phyloP scores from a whole-genome alignment of 2,797 vertebrate species.

The Ficedula albicollis region DNA sequence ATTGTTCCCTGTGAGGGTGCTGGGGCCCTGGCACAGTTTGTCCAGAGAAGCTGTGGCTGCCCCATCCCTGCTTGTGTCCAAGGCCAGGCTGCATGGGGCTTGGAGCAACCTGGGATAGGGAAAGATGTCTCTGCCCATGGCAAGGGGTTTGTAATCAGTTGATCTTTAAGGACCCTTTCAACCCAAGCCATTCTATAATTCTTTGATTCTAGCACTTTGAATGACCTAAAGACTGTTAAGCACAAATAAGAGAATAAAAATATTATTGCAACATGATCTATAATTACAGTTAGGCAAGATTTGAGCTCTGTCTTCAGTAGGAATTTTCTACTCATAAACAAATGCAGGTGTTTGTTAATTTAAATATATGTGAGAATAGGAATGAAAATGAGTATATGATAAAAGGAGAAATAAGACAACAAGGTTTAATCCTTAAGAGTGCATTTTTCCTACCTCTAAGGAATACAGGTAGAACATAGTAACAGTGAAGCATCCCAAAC shows the following conservation, averaged over 20 bases:
- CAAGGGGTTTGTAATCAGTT: not conserved
- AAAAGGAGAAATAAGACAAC: not conserved
- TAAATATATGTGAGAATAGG: not conserved
- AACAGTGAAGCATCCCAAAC: not conserved
- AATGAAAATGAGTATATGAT: not conserved
- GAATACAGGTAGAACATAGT: not conserved
- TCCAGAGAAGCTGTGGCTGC: not conserved
- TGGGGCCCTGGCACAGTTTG: not conserved
- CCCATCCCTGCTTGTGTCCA: not conserved
- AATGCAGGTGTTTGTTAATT: not conserved
- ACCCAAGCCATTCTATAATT: not conserved
- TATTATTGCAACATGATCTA: not conserved
- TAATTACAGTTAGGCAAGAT: not conserved
- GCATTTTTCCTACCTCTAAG: not conserved
- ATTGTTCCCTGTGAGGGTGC: not conserved
- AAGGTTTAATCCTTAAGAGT: not conserved
- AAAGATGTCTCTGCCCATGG: not conserved
- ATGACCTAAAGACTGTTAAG: not conserved
- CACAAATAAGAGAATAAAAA: not conserved
- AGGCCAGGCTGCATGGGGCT: not conserved
- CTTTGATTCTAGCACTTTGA: not conserved
- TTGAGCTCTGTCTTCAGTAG: not conserved
- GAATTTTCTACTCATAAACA: not conserved
- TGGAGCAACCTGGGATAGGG: not conserved
- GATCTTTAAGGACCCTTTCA: not conserved